Base-by-base conservation (phyloP, 2,888 invertebrate species). In the Phyto melanocephala region DNA sequence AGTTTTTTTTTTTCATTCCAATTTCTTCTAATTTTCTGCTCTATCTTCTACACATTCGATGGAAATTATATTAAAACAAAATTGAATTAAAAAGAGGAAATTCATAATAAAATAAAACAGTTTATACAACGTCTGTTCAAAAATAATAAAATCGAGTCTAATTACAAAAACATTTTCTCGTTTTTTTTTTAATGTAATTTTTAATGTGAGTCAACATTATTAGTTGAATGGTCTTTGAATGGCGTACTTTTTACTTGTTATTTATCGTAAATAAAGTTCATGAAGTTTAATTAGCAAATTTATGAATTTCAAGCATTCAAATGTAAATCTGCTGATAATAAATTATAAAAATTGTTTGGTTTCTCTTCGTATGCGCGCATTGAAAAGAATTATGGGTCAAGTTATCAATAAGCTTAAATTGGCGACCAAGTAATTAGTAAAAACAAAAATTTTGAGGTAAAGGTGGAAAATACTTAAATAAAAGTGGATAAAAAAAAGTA, bases 211-310 rank as follows among this genome's bases (percentile, higher is more conserved):
- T 76, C 71, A 81, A 63, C 24, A 62, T 62, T 54, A 62, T 62
- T 45, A 70, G 58, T 60, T 70, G 62, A 74, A 74, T 60, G 28
- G 35, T 40, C 17, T 52, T 65, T 65, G 35, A 67, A 79, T 67
- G 40, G 33, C n/a, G 62, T 11, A 28, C 42, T 33, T 40, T 52
- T 11, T 52, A 10, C 35, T 20, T 17, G 50, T 4, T 42, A 20
- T 33, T 24, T 52, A 24, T 20, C 4, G 13, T 20, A 10, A 67
- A 71, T 75, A 60, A 75, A 79, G 82, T 82, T 82, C 82, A 79
- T 58, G 52, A 71, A 82, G 82, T 79, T 82, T 82, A 82, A 82
- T 82, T 79, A 76, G 82, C 58, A 67, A 70, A 75, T 63, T 80
- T 63, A 63, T 56, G 15, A 62, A 58, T 70, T 74, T 62, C 45